phyloP scores from a whole-genome alignment of 53 echinoderm and acorn worm genomes.

The Henricia sp. region DNA sequence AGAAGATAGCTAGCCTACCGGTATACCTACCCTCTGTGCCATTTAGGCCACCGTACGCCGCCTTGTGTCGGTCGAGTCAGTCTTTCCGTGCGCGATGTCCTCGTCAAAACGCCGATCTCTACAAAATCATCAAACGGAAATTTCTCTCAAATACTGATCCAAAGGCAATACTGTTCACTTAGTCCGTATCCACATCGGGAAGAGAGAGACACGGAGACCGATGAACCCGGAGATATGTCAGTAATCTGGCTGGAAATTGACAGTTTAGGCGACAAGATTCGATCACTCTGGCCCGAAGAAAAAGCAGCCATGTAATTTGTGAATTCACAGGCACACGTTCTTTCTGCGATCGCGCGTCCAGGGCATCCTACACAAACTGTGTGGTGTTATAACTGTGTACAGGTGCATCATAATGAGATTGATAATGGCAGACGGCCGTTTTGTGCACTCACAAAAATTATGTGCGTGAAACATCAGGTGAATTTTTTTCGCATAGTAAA shows the following conservation, averaged over 20 bases:
- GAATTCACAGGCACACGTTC: conserved; percentile 63
- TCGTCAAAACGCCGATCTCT: conserved; percentile 21
- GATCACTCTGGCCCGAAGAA: conserved; percentile 57
- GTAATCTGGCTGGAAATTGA: conserved; percentile 62
- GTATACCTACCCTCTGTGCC: conserved; percentile 53
- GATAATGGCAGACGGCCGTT: conserved; percentile 53
- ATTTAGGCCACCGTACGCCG: conserved; percentile 43
- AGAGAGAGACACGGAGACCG: conserved; percentile 48
- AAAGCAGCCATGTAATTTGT: conserved; percentile 65
- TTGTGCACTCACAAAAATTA: too few relatives aligned
- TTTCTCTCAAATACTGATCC: conserved; percentile 52
- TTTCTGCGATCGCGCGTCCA: conserved; percentile 33
- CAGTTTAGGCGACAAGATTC: conserved; percentile 57
- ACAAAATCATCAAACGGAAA: conserved; percentile 53
- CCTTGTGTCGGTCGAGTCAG: conserved; percentile 15
- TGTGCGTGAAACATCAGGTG: too few relatives aligned
- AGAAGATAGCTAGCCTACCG: too few relatives aligned
- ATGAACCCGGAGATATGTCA: conserved; percentile 59
- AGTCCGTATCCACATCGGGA: conserved; percentile 46
- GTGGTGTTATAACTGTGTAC: conserved; percentile 64
- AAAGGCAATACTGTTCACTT: conserved; percentile 49
- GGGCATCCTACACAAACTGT: conserved; percentile 64
- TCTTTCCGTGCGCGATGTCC: neutral
- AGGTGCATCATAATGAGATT: conserved; percentile 65
- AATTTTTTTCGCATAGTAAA: too few relatives aligned